Percentiles rank a stretch among this genome's conserved stretches.
phyloP scores from a whole-genome alignment of 2,888 invertebrate genomes.

The Plagiodera versicolora region DNA sequence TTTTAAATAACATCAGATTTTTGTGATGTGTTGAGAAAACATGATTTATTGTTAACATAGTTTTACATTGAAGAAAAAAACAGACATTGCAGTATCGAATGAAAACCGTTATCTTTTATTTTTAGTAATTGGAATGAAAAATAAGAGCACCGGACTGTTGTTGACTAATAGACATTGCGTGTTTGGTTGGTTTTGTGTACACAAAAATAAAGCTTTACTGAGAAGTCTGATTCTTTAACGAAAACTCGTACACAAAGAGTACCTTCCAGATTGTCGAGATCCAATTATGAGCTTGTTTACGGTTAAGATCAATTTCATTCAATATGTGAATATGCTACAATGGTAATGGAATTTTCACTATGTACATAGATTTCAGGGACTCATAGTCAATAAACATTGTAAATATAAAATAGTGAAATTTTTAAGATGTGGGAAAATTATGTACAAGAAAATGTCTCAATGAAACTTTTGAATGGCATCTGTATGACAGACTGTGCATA shows the following conservation, averaged over 20 bases:
- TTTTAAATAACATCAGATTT: no score
- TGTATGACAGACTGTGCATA: conserved; percentile 30
- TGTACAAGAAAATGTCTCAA: not conserved
- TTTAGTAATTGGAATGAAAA: conserved; percentile 32
- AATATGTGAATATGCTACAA: not conserved
- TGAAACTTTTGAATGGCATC: conserved; percentile 7
- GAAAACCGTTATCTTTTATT: conserved; percentile 25
- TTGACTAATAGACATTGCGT: conserved; percentile 5
- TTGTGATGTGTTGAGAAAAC: not conserved
- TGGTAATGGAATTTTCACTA: not conserved
- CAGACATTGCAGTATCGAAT: not conserved
- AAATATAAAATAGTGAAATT: not conserved
- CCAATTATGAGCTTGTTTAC: not conserved
- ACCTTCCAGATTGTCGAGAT: conserved; percentile 14
- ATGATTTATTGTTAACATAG: not conserved
- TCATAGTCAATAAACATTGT: not conserved
- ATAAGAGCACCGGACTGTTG: conserved; percentile 8
- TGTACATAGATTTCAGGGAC: not conserved
- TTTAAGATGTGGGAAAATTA: not conserved
- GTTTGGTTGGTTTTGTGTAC: conserved; percentile 24
- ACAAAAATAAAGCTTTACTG: conserved; percentile 32
- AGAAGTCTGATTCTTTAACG: conserved; percentile 34
- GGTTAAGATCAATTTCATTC: not conserved
- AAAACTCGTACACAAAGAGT: conserved; percentile 1
- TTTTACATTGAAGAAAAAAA: not conserved